Conservation (phyloP, 2,113 vertebrate species). For the Archilochus colubris region DNA sequence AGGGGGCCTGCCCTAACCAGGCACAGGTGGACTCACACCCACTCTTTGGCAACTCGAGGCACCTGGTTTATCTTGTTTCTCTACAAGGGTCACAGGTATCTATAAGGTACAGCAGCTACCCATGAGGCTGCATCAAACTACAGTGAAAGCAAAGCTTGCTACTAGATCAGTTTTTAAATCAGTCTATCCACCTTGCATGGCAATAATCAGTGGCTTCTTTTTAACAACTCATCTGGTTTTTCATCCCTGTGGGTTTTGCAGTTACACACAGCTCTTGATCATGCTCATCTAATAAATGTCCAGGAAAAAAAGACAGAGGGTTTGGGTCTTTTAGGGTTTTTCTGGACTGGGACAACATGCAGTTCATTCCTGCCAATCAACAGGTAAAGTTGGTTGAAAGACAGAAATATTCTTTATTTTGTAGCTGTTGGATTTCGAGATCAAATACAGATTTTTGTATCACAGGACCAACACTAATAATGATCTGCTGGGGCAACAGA, state of each 20-base stretch:
- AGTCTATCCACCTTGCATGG: background rate
- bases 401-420: background rate
- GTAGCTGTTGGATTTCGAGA: background rate
- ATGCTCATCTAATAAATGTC: slow-evolving; percentile 21
- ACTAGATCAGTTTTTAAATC: slow-evolving; percentile 26
- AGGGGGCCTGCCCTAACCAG: too few species aligned
- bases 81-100: background rate
- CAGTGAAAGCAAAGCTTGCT: background rate
- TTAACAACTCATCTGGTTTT: background rate
- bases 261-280: background rate
- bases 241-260: slow-evolving; percentile 29
- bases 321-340: slow-evolving; percentile 13
- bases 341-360: background rate
- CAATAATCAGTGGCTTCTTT: slow-evolving; percentile 18
- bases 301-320: slow-evolving; percentile 23
- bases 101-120: background rate
- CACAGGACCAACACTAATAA: background rate
- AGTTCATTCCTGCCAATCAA: background rate
- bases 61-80: too few species aligned
- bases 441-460: background rate
- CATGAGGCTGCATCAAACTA: background rate
- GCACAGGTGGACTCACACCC: too few species aligned
- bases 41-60: too few species aligned
- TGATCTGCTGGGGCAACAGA: background rate
- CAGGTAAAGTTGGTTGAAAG: background rate